These are phyloP conservation scores for Ciconia boyciana DNA, from an alignment of 2,113 vertebrate genomes.

Conservation along the genomic window DNA sequence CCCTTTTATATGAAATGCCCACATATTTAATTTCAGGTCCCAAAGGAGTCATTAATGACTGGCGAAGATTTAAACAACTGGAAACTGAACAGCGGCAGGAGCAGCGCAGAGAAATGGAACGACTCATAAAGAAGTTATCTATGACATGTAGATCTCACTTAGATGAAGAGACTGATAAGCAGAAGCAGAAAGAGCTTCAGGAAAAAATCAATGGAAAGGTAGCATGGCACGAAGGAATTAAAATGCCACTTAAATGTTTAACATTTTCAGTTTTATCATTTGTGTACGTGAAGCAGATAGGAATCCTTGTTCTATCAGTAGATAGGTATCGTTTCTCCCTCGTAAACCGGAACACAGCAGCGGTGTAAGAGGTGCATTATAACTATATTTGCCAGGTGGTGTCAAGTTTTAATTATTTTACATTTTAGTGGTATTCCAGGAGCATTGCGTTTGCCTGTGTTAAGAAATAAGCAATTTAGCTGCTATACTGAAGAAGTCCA, in stretches of 20 bases:
- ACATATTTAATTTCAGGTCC: slow-evolving; percentile 74
- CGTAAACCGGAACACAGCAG: not conserved
- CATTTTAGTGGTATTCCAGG: not conserved
- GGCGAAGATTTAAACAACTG: slow-evolving; percentile 95
- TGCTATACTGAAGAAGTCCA: not conserved
- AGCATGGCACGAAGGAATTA: not conserved
- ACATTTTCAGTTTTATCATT: not conserved
- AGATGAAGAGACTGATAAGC: slow-evolving; percentile 86
- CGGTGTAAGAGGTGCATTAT: fast-evolving
- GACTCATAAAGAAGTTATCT: slow-evolving; percentile 90
- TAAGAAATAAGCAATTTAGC: not conserved
- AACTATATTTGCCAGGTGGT: not conserved
- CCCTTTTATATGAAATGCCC: fast-evolving
- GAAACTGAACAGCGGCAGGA: slow-evolving; percentile 93
- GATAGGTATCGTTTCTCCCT: not conserved
- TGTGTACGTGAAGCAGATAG: not conserved
- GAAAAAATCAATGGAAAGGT: slow-evolving; percentile 94
- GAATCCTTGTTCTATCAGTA: not conserved
- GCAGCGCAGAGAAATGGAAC: slow-evolving; percentile 92
- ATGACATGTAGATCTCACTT: slow-evolving; percentile 91
- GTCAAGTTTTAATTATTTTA: not conserved
- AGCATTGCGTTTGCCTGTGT: not conserved
- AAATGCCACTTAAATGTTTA: not conserved
- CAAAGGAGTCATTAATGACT: slow-evolving; percentile 97
- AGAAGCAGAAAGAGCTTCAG: slow-evolving; percentile 86